Conservation (phyloP, 2,888 invertebrate genomes). For the Cantharis flavilabris region DNA sequence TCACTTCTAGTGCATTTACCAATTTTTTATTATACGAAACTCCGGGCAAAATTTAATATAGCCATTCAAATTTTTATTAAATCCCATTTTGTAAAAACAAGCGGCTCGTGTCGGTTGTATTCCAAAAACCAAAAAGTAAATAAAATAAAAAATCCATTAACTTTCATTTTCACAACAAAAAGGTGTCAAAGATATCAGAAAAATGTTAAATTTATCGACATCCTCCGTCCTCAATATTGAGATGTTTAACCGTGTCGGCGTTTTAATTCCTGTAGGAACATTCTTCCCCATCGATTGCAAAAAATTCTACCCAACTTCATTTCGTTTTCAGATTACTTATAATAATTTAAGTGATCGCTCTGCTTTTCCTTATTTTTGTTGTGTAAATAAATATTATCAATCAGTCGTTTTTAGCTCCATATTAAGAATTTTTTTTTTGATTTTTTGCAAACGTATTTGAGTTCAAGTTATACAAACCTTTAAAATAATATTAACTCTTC, state of each 20-base stretch:
- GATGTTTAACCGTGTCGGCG: conserved; percentile 16
- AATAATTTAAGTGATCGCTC: neutral
- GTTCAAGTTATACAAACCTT: neutral
- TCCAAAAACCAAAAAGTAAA: neutral
- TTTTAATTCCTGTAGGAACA: conserved; percentile 18
- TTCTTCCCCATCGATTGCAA: neutral
- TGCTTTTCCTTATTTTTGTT: neutral
- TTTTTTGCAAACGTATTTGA: neutral
- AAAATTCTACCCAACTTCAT: neutral
- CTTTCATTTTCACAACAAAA: neutral
- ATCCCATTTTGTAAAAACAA: neutral
- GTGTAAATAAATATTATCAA: neutral
- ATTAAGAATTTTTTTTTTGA: neutral
- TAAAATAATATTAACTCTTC: neutral
- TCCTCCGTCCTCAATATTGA: conserved; percentile 13
- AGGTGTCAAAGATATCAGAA: neutral
- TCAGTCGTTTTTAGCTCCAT: neutral
- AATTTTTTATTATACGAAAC: neutral
- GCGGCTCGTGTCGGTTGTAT: neutral
- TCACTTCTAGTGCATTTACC: neutral
- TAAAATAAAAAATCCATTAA: neutral
- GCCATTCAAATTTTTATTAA: neutral
- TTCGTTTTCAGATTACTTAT: neutral
- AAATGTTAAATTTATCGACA: conserved; percentile 1
- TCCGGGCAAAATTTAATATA: neutral